Conservation (phyloP, 2,888 invertebrate species). For the Diploptera punctata region DNA sequence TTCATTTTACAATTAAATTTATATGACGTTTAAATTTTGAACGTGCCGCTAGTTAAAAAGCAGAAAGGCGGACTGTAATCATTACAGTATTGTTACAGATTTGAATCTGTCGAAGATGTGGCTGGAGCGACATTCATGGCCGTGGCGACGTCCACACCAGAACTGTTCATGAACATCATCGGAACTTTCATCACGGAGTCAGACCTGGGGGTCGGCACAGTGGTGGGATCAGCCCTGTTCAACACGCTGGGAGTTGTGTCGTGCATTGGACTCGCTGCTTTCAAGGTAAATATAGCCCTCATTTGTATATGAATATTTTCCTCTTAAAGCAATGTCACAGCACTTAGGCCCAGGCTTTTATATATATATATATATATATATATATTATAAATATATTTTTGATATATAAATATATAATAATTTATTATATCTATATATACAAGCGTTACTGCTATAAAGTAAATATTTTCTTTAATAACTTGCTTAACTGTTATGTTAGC, state of each 20-base stretch:
- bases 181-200: constrained; percentile 84
- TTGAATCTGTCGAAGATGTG: constrained; percentile 70
- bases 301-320: not conserved
- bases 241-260: constrained; percentile 87
- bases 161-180: constrained; percentile 91
- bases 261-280: constrained; percentile 77
- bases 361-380: too few relatives aligned
- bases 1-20: not conserved
- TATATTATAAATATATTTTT: too few relatives aligned
- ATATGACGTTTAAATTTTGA: not conserved
- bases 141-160: constrained; percentile 93
- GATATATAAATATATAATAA: too few relatives aligned
- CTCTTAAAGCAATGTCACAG: too few relatives aligned
- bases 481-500: too few relatives aligned
- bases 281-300: constrained; percentile 60
- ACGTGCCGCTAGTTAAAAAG: not conserved
- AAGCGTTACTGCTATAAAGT: too few relatives aligned
- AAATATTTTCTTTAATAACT: too few relatives aligned
- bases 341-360: too few relatives aligned
- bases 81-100: constrained; percentile 45
- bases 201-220: constrained; percentile 87
- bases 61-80: too few relatives aligned
- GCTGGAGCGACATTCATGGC: constrained; percentile 98
- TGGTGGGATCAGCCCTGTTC: constrained; percentile 87
- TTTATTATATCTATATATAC: too few relatives aligned